phyloP scores from a whole-genome alignment of 2,797 vertebrate species.

The Muraenolepis orangiensis region DNA sequence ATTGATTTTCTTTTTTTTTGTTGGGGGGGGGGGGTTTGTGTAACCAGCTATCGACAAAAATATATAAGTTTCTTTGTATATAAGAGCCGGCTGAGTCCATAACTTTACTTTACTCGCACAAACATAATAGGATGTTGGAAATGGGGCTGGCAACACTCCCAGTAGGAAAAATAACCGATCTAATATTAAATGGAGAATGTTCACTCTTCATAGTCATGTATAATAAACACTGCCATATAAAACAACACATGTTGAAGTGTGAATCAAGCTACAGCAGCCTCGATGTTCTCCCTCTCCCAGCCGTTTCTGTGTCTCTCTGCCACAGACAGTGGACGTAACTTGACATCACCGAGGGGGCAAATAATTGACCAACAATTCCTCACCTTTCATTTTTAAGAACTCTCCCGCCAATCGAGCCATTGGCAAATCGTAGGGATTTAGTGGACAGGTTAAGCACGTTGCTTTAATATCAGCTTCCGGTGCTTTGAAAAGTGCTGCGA shows the following conservation, averaged over 20 bases:
- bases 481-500: conserved; percentile 54
- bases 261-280: conserved; percentile 24
- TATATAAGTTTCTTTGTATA: not conserved
- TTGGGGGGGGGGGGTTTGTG: not conserved
- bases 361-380: conserved; percentile 52
- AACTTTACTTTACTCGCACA: not conserved
- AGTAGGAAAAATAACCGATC: not conserved
- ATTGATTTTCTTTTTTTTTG: not conserved
- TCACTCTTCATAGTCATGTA: not conserved
- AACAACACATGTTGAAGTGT: not conserved
- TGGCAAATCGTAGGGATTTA: conserved; percentile 62
- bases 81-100: not conserved
- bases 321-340: conserved; percentile 63
- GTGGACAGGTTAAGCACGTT: conserved; percentile 27
- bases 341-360: conserved; percentile 53
- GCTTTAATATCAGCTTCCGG: conserved; percentile 61
- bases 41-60: not conserved
- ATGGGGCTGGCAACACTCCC: not conserved
- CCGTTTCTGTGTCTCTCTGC: conserved; percentile 54
- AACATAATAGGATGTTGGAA: not conserved
- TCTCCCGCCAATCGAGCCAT: conserved; percentile 60
- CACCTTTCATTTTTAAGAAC: conserved; percentile 64
- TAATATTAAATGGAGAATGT: not conserved
- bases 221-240: not conserved
- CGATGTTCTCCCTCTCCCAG: conserved; percentile 31